Evolutionary conservation across 2,888 invertebrate species (phyloP).

Genomic region (Ochlodes sylvanus): DNA sequence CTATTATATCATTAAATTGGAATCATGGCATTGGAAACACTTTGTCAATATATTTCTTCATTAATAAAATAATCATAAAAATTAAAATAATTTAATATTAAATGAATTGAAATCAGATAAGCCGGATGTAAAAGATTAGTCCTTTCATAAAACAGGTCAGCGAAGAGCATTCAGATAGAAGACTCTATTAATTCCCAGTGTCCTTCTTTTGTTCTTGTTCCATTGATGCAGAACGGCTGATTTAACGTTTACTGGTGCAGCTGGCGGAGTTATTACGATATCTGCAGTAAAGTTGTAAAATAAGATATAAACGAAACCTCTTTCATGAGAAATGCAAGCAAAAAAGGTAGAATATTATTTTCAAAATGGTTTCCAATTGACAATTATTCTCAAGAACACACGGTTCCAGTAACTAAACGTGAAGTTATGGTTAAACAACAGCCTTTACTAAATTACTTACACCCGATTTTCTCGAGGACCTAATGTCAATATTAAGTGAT

Average conservation of each 20-base stretch:
- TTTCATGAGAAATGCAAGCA: not conserved
- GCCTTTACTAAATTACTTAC: too few relatives aligned
- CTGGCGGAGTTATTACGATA: not conserved
- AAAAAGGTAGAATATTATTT: not conserved
- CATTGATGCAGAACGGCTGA: slow-evolving; percentile 11
- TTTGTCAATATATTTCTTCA: too few relatives aligned
- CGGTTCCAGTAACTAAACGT: too few relatives aligned
- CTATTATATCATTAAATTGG: too few relatives aligned
- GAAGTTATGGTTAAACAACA: too few relatives aligned
- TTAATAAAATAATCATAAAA: too few relatives aligned
- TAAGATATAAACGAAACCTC: not conserved
- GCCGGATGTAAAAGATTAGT: not conserved
- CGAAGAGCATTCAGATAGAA: not conserved
- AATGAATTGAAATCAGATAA: not conserved
- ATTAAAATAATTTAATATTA: too few relatives aligned
- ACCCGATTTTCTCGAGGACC: too few relatives aligned
- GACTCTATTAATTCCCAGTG: not conserved
- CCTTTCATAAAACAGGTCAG: slow-evolving; percentile 3
- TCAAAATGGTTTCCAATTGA: too few relatives aligned
- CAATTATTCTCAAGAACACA: too few relatives aligned
- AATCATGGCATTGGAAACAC: too few relatives aligned
- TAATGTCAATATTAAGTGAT: too few relatives aligned
- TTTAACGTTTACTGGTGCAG: slow-evolving; percentile 15
- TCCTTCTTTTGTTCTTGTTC: slow-evolving; percentile 15
- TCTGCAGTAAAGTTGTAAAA: not conserved